These are phyloP conservation scores for Ascidia mentula DNA, from an alignment of 23 tunicate species.

Conservation along the genomic window DNA sequence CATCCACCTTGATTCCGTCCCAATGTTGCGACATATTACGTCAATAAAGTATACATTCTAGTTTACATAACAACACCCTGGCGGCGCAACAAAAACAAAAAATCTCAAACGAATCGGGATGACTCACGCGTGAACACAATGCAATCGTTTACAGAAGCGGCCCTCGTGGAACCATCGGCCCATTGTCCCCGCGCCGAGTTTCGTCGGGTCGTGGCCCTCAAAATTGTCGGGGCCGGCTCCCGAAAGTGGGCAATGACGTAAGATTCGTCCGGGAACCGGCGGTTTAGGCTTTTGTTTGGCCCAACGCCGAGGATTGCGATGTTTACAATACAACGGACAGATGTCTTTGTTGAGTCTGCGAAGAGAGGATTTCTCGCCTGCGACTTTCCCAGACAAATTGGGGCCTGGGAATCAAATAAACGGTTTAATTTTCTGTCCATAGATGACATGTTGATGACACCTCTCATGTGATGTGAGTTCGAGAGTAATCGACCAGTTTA, in stretches of 20 bases:
- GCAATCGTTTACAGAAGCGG: neutral
- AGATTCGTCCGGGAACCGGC: constrained; percentile 7
- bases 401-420: too few relatives aligned
- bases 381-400: too few relatives aligned
- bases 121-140: neutral
- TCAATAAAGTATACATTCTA: too few relatives aligned
- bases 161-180: neutral
- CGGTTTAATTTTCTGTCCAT: too few relatives aligned
- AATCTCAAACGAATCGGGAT: neutral
- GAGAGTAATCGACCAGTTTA: too few relatives aligned
- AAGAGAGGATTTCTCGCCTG: neutral
- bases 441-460: too few relatives aligned
- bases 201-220: neutral
- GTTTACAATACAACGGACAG: constrained; percentile 2
- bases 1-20: too few relatives aligned
- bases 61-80: constrained; percentile 1
- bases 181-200: neutral
- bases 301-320: neutral
- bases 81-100: neutral
- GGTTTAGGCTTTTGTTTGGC: constrained; percentile 2
- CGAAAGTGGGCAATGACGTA: constrained; percentile 9
- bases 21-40: too few relatives aligned
- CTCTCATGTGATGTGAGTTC: too few relatives aligned
- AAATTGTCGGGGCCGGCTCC: constrained; percentile 7
- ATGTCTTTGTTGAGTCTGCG: neutral